phyloP scores from a whole-genome alignment of 2,797 vertebrate species.

The Leptodon cayanensis region DNA sequence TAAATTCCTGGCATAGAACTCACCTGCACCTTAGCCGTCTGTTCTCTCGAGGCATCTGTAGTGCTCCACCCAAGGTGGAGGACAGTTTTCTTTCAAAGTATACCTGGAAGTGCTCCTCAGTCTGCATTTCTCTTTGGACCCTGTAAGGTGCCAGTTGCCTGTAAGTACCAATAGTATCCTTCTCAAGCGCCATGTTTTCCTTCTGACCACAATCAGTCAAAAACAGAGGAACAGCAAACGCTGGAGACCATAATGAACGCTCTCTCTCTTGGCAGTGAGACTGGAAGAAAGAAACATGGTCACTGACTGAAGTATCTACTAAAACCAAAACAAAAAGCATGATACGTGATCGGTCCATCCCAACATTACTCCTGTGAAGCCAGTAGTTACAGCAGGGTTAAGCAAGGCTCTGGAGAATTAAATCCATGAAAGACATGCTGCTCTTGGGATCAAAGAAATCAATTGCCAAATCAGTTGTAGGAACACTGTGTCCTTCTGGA shows the following conservation, averaged over 20 bases:
- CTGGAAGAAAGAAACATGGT: neutral
- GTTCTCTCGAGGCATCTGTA: neutral
- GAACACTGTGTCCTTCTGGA: neutral
- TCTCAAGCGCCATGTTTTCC: neutral
- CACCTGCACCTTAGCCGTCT: conserved; percentile 51
- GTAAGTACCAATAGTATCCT: neutral
- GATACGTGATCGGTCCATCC: neutral
- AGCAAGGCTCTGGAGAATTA: neutral
- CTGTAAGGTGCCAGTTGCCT: neutral
- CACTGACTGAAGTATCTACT: neutral
- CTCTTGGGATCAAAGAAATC: neutral
- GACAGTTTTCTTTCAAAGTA: neutral
- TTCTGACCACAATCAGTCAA: neutral
- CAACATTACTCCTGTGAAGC: neutral
- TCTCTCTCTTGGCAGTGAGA: neutral
- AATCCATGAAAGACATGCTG: neutral
- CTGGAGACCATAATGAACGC: neutral
- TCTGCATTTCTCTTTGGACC: conserved; percentile 51
- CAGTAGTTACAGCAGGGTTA: neutral
- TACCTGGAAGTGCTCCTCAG: conserved; percentile 64
- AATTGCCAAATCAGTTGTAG: neutral
- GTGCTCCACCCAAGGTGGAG: neutral
- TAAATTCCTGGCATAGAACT: neutral
- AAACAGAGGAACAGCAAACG: neutral
- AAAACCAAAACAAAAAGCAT: neutral